A percentile compares a stretch with the other conserved stretches of the same genome.
phyloP scores from a whole-genome alignment of 2,888 invertebrate species.

The Platycheirus rosarum region DNA sequence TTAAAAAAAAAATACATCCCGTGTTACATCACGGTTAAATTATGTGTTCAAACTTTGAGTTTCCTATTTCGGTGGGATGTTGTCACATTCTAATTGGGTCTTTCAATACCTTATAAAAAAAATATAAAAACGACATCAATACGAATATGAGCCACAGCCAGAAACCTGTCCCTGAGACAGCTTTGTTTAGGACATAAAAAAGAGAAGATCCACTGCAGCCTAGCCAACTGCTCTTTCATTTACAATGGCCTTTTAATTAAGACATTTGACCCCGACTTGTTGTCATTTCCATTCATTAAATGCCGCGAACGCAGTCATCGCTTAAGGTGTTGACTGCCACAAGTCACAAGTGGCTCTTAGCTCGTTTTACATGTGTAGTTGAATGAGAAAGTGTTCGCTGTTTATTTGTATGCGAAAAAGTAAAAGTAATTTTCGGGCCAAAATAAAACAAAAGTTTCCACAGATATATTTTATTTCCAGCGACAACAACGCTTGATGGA shows the following conservation, averaged over 20 bases:
- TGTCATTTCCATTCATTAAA: constrained; percentile 46
- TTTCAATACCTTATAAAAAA: too few species aligned
- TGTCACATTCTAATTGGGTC: constrained; percentile 38
- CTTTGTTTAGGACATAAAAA: constrained; percentile 5
- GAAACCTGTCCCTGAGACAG: too few species aligned
- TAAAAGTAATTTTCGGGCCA: constrained; percentile 55
- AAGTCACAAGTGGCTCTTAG: constrained; percentile 46
- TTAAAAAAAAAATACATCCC: too few species aligned
- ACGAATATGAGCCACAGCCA: too few species aligned
- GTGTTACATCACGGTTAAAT: constrained; percentile 36
- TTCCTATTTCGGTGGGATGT: constrained; percentile 36
- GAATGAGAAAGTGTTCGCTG: constrained; percentile 60
- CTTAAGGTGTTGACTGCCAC: constrained; percentile 31
- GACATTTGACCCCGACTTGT: constrained; percentile 62
- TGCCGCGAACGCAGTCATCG: constrained; percentile 34
- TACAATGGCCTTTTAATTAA: constrained; percentile 59
- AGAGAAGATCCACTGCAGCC: constrained; percentile 23
- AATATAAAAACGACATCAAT: too few species aligned
- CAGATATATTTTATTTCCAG: constrained; percentile 1
- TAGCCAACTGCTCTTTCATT: constrained; percentile 24
- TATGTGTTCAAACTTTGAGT: constrained; percentile 16
- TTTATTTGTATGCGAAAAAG: constrained; percentile 55
- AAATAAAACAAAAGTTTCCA: constrained; percentile 11
- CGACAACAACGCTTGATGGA: constrained; percentile 22
- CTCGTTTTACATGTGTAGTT: constrained; percentile 36